A percentile compares a stretch with the other conserved stretches of the same genome.
Conservation (phyloP, 2,888 invertebrate genomes). For the Harmothoe impar region DNA sequence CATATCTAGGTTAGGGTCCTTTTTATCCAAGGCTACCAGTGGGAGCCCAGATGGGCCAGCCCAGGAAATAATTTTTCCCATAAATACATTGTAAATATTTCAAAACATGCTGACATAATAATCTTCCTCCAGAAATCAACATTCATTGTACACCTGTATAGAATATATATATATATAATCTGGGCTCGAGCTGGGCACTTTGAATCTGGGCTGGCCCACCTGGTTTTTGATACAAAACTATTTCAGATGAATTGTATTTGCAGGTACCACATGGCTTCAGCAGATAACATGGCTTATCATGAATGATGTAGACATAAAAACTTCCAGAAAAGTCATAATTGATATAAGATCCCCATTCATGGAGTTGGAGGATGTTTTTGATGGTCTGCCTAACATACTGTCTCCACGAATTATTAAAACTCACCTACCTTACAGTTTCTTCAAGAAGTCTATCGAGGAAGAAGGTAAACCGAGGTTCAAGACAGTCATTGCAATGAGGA, state of each 20-base stretch:
- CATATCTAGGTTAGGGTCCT: too few relatives aligned
- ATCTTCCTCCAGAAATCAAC: too few relatives aligned
- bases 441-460: conserved; percentile 5
- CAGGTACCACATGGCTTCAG: conserved; percentile 84
- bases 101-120: too few relatives aligned
- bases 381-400: not conserved
- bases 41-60: too few relatives aligned
- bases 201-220: too few relatives aligned
- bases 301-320: conserved; percentile 80
- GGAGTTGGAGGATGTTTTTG: not conserved
- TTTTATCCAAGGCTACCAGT: too few relatives aligned
- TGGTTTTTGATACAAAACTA: too few relatives aligned
- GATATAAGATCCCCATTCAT: conserved; percentile 66
- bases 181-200: too few relatives aligned
- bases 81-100: too few relatives aligned
- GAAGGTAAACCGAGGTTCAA: not conserved
- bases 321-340: conserved; percentile 76
- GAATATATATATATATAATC: too few relatives aligned
- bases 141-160: too few relatives aligned
- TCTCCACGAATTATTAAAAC: conserved; percentile 63
- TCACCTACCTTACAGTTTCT: conserved; percentile 48
- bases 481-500: conserved; percentile 57
- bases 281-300: conserved; percentile 83
- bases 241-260: conserved; percentile 35
- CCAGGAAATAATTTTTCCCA: too few relatives aligned